Conservation (phyloP, 2,113 vertebrate genomes). For the Ochotona curzoniae region DNA sequence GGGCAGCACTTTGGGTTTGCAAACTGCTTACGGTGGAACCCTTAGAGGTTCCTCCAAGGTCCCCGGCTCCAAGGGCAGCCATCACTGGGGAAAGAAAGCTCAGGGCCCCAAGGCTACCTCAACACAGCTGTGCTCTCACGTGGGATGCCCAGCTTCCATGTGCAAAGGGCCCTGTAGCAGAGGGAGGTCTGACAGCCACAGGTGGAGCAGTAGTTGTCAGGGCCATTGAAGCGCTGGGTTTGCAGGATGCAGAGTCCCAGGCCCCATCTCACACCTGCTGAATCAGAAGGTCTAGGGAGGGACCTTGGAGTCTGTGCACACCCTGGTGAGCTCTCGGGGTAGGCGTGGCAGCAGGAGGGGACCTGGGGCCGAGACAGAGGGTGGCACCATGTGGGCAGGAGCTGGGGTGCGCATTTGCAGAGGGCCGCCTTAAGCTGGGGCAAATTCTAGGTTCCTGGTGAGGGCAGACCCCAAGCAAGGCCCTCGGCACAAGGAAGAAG, state of each 20-base stretch:
- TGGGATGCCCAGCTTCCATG: no score
- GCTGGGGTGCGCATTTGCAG: background rate
- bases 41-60: background rate
- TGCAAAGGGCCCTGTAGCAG: no score
- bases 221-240: background rate
- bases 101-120: background rate
- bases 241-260: background rate
- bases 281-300: background rate
- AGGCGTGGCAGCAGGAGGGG: background rate
- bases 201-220: background rate
- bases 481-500: background rate
- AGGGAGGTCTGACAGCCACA: background rate
- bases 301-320: background rate
- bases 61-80: background rate
- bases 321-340: rapidly evolving
- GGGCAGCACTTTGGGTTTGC: background rate
- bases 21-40: background rate
- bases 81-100: background rate
- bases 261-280: background rate
- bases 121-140: no score
- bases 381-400: background rate
- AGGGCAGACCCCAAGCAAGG: background rate
- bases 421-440: rapidly evolving
- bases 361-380: rapidly evolving
- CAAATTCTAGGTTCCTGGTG: background rate